Conservation (phyloP, 1,140 invertebrate genomes). For the Cyclina sinensis region DNA sequence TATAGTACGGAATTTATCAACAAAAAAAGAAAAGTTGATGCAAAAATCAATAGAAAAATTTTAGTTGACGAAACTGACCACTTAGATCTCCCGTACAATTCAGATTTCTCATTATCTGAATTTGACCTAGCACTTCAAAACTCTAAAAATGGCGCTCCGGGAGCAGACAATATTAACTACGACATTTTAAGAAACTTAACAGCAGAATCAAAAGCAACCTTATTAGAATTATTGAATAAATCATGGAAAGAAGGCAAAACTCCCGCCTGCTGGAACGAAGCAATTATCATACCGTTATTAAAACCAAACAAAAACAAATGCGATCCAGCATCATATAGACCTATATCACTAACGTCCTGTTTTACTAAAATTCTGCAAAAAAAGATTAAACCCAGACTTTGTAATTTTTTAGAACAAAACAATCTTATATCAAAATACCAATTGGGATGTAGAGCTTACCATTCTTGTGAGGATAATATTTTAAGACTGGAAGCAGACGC, state of each 20-base stretch:
- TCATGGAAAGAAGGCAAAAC: slow-evolving; percentile 9
- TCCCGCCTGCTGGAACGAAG: neutral
- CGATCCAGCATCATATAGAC: slow-evolving; percentile 19
- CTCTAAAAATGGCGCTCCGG: slow-evolving; percentile 8
- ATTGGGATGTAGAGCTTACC: slow-evolving; percentile 5
- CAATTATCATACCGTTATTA: neutral
- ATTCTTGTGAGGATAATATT: slow-evolving; percentile 23
- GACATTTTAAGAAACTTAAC: slow-evolving; percentile 9
- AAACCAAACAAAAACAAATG: slow-evolving; percentile 25
- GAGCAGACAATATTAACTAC: slow-evolving; percentile 21
- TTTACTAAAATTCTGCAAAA: slow-evolving; percentile 48
- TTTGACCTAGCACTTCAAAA: neutral
- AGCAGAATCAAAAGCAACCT: neutral
- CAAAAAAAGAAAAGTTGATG: neutral
- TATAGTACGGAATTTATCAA: neutral
- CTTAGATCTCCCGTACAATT: too few relatives aligned
- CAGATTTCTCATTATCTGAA: slow-evolving; percentile 11
- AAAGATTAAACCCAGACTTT: slow-evolving; percentile 24
- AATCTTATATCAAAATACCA: neutral
- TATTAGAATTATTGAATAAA: slow-evolving; percentile 8
- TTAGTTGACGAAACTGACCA: neutral
- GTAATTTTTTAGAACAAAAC: neutral
- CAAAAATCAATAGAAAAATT: neutral
- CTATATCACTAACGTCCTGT: slow-evolving; percentile 14
- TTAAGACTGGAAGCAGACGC: neutral